These are phyloP conservation scores for Erythrocercus mccallii DNA, from an alignment of 2,113 vertebrate species.

Conservation along the genomic window DNA sequence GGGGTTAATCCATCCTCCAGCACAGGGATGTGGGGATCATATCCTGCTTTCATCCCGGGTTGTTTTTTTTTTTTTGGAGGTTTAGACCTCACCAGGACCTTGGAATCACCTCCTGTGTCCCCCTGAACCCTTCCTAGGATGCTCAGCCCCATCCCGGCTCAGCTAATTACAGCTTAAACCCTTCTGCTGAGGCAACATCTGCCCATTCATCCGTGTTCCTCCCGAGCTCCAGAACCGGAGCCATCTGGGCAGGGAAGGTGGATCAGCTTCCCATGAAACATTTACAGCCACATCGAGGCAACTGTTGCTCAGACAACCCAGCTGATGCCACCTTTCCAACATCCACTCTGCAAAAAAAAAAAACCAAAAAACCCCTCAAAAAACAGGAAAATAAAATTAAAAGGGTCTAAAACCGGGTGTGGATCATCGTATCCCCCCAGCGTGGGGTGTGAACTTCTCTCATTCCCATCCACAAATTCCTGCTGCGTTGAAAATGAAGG, in stretches of 20 bases:
- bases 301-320: background rate
- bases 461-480: accelerated
- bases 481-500: background rate
- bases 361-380: too few relatives aligned
- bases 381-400: background rate
- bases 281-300: background rate
- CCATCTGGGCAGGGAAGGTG: constrained; percentile 22
- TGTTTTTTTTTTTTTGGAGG: background rate
- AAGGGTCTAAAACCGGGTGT: accelerated
- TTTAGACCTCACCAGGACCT: background rate
- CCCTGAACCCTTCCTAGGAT: background rate
- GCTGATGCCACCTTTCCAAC: accelerated
- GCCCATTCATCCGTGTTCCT: constrained; percentile 3
- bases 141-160: background rate
- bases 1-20: background rate
- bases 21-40: accelerated
- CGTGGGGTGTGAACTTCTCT: background rate
- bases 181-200: constrained; percentile 40
- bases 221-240: constrained; percentile 27
- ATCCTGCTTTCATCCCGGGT: too few relatives aligned
- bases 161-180: constrained; percentile 4
- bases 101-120: background rate
- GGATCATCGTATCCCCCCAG: background rate
- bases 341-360: background rate
- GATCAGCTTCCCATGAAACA: constrained; percentile 59